These are phyloP conservation scores for Cotesia glomerata DNA, from an alignment of 1,140 invertebrate species.

Conservation along the genomic window DNA sequence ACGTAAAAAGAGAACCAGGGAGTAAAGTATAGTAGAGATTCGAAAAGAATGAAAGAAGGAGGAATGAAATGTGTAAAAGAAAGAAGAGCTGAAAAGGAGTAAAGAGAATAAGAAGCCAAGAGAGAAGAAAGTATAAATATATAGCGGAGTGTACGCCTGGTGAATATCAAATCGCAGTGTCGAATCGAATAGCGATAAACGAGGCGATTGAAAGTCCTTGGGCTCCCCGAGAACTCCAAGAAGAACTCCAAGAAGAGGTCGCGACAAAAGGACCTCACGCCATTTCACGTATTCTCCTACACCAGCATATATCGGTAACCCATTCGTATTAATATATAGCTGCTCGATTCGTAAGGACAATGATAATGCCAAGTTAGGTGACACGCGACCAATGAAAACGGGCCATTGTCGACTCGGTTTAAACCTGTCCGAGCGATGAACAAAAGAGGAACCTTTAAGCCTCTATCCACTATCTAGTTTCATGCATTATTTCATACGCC, in stretches of 20 bases:
- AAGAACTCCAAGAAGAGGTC: neutral
- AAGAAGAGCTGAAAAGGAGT: neutral
- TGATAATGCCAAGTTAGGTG: conserved; percentile 42
- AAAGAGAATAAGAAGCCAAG: neutral
- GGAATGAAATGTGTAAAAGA: too few relatives aligned
- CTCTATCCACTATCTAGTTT: conserved; percentile 4
- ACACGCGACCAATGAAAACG: conserved; percentile 33
- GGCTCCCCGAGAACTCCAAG: conserved; percentile 20
- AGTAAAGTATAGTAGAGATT: too few relatives aligned
- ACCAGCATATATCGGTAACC: conserved; percentile 40
- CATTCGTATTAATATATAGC: conserved; percentile 41
- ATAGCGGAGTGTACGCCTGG: conserved; percentile 39
- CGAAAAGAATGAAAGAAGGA: too few relatives aligned
- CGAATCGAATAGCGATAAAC: conserved; percentile 52
- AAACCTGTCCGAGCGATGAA: conserved; percentile 24
- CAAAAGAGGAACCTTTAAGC: conserved; percentile 17
- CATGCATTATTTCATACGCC: neutral
- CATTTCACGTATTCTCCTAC: conserved; percentile 35
- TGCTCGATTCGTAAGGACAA: conserved; percentile 26
- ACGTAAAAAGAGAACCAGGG: neutral
- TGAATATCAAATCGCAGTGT: conserved; percentile 50
- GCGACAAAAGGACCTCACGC: neutral
- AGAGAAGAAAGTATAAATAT: neutral
- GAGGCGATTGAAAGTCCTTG: conserved; percentile 50
- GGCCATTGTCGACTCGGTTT: conserved; percentile 29